Base-by-base conservation (phyloP, 2,113 vertebrate genomes). In the Chaetops frenatus region DNA sequence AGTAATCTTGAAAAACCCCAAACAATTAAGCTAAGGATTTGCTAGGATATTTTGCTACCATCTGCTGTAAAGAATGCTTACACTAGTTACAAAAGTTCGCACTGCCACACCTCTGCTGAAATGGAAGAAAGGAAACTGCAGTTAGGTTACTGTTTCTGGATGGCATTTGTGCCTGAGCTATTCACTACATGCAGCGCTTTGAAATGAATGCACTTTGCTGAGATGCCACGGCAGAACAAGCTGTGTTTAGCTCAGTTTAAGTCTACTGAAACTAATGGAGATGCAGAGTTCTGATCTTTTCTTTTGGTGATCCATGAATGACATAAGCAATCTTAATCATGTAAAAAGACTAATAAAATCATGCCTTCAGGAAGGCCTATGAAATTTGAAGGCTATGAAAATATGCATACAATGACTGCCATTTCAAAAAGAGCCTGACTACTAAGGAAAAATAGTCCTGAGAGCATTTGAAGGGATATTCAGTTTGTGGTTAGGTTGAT, bases 401-500 rank as follows among this genome's bases (percentile, higher is more conserved):
- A 83, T 62, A 82, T 35, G 29, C 27, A 83, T 67, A 78, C 35
- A 83, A 33, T 51, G 94, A 48, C 19, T 50, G 36, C 1, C 8
- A 90, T 91, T 74, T 71, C 2, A 86, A 66, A 84, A 17, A 88
- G 53, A 42, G 2, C 44, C 66, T 86, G 79, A 25, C 36, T 86
- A 19, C 23, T 91, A 62, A 81, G 74, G 92, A 90, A 95, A 94
- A 94, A 81, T 93, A 67, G 47, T 15, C 38, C 23, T 71, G 36
- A 93, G 67, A 35, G 40, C 15, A 45, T 84, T 25, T 66, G 67
- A 93, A 92, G 71, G 81, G 50, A 27, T 90, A 85, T 78, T 93
- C 85, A 67, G 56, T 64, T 83, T 64, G 82, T 80, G 67, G 44
- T 93, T 83, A 86, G 29, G 87, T 48, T 56, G 29, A 44, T 86